Base-by-base conservation (phyloP, 1,140 invertebrate genomes). In the Zaprionus capensis region DNA sequence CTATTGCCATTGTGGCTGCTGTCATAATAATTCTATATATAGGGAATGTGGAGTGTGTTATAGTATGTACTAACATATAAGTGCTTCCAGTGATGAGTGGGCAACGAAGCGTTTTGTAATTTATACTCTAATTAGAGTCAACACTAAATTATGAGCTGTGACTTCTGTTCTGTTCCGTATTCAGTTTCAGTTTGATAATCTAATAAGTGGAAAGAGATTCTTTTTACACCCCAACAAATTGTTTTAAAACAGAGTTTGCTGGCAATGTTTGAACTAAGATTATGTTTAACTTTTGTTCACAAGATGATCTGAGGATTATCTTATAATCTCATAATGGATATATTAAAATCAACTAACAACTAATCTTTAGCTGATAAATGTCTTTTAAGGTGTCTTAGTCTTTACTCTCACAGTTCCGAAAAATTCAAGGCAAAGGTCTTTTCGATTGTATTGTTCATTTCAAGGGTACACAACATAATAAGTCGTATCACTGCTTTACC, bases 111-210 rank as follows among this genome's bases (percentile, higher is more conserved):
- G 44, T 38, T 26, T 22, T 53, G 24, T 59, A n/a, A 71, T 65
- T 65, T 71, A 71, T 71, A 34, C 41, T 36, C 62, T 57, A 56
- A 75, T 70, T 75, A 58, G n/a, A 70, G 66, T 70, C 49, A 70
- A 14, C 20, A 12, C 36, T 56, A 46, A 31, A 28, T 63, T 75
- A 70, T 70, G 49, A 38, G 24, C 57, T 41, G 2, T 17, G 11
- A 17, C 20, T 49, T 26, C 46, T 73, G 71, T 61, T 69, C 59
- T 20, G 12, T 28, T 55, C 22, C 9, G 31, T 7, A 31, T 24
- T 55, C n/a, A 36, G 24, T 62, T 62, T 31, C 58, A 71, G 51
- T 34, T 36, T 53, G 20, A 66, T 41, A 41, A 55, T 56, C 15
- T 24, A 26, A 24, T 28, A n/a, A 56, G 24, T 56, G 22, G 1